phyloP scores from a whole-genome alignment of 1,140 invertebrate genomes.

The Polypedilum pembai region DNA sequence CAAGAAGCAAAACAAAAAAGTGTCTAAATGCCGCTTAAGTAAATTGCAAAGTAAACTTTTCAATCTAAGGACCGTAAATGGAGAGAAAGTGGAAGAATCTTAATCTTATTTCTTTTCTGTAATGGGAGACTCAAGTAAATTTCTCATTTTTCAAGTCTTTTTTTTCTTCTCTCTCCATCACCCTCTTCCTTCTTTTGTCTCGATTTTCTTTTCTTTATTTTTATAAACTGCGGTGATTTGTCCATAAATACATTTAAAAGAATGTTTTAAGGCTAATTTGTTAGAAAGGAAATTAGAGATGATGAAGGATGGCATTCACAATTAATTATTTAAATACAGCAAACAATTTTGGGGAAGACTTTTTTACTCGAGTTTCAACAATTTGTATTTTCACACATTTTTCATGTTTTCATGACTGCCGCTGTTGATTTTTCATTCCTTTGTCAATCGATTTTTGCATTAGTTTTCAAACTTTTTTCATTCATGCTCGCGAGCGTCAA shows the following conservation, averaged over 20 bases:
- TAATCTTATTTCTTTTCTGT: constrained; percentile 24
- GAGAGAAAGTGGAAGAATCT: constrained; percentile 6
- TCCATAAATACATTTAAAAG: constrained; percentile 24
- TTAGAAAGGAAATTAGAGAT: not conserved
- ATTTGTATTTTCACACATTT: not conserved
- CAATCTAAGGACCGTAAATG: not conserved
- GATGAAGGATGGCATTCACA: not conserved
- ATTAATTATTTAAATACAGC: not conserved
- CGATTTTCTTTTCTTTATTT: not conserved
- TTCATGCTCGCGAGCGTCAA: not conserved
- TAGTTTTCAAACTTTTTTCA: not conserved
- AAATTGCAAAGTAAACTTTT: constrained; percentile 25
- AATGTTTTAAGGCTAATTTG: constrained; percentile 22
- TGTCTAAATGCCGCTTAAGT: constrained; percentile 26
- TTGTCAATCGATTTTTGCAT: not conserved
- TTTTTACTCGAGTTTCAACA: not conserved
- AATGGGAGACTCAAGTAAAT: not conserved
- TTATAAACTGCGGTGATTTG: not conserved
- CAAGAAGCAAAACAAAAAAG: not conserved
- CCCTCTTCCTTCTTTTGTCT: not conserved
- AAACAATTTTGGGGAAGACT: not conserved
- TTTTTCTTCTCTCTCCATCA: not conserved
- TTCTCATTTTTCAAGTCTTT: not conserved
- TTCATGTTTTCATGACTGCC: not conserved
- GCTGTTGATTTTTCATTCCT: not conserved